Evolutionary conservation across 1,140 invertebrate genomes (phyloP), one percentile per base, ranked within the genome.

Genomic region (Aphaenogaster ashmeadi): DNA sequence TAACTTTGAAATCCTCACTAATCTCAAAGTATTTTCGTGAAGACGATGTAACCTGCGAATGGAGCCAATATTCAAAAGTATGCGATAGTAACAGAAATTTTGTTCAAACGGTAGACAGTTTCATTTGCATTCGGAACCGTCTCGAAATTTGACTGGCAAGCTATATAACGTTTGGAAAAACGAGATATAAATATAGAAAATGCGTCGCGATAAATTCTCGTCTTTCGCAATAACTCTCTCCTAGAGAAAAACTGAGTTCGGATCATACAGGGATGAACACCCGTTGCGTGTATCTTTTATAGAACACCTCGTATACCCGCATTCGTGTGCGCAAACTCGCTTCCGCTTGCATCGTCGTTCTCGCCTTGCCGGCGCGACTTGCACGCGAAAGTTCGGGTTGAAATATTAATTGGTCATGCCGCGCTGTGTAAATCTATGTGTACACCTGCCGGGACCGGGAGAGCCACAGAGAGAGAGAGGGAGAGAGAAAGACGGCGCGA

Each of bases 321-420:
- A 13, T 38, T 27, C 27, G 69, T 75, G 67, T 74, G 80, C 67
- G 67, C 66, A 72, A 72, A 83, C 80, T 75, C 80, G 44, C 36
- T 60, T 75, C 80, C 79, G 54, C 69, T 54, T n/a, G 58, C 47
- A 47, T 54, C 64, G 72, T 54, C 47, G 69, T 78, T 75, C 83
- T 66, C 79, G 71, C 87, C 85, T 89, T 69, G 38, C 44, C 84
- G 50, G 36, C 11, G 33, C 75, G 72, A 69, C 71, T 88, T 85
- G 52, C 56, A 75, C 52, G 77, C 58, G 60, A 91, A 94, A 94
- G 88, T 94, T 93, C 62, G 69, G 90, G 93, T 93, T 92, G 93
- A 94, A 94, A 94, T 94, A 94, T 94, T 94, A 94, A 94, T 94
- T 94, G 92, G 91, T 90, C 91, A 64, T 71, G 58, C 66, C 58